phyloP scores from a whole-genome alignment of 2,888 invertebrate genomes.

The Cistogaster globosa region DNA sequence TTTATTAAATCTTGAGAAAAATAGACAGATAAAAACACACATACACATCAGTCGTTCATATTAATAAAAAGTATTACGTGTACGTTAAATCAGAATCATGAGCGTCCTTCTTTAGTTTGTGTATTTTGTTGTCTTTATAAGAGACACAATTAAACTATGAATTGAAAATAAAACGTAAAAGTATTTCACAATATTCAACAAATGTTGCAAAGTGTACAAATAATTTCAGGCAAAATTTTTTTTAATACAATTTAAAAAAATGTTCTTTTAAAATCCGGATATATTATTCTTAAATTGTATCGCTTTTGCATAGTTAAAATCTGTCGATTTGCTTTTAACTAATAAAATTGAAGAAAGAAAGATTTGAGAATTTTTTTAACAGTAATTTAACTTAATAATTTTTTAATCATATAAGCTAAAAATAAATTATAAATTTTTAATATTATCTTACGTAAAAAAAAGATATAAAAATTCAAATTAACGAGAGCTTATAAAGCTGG shows the following conservation, averaged over 20 bases:
- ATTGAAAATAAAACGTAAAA: not conserved
- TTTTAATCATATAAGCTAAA: no score
- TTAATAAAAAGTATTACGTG: constrained; percentile 22
- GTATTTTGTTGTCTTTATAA: not conserved
- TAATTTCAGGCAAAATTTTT: not conserved
- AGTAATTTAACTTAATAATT: no score
- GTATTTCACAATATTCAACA: constrained; percentile 46
- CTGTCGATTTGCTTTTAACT: no score
- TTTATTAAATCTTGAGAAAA: constrained; percentile 6
- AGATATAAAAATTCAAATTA: no score
- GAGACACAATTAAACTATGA: not conserved
- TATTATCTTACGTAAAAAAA: no score
- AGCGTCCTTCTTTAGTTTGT: not conserved
- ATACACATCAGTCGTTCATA: not conserved
- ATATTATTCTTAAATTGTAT: no score
- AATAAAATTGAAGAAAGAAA: no score
- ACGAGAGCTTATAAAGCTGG: no score
- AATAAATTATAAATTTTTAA: no score
- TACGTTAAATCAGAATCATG: not conserved
- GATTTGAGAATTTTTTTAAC: no score
- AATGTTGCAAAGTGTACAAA: constrained; percentile 1
- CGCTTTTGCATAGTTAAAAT: no score
- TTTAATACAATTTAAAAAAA: not conserved
- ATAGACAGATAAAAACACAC: not conserved
- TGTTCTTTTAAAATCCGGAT: no score